A percentile compares a stretch with the other conserved stretches of the same genome.
phyloP scores from a whole-genome alignment of 2,113 vertebrate genomes.

The Atractosteus spatula region DNA sequence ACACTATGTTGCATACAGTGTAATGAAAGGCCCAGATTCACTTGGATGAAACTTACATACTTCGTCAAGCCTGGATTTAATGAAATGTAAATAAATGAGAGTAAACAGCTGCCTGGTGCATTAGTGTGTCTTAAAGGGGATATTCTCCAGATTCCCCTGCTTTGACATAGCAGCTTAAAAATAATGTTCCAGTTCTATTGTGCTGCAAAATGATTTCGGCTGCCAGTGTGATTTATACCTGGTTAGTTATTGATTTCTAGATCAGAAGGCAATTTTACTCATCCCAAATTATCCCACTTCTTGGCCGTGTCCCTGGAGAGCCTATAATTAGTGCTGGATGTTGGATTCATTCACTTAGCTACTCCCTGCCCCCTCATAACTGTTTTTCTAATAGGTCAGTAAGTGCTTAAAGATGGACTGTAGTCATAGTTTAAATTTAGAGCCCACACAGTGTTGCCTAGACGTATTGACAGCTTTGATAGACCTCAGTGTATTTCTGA shows the following conservation, averaged over 20 bases:
- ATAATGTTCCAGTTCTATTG: not conserved
- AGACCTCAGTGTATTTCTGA: no score
- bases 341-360: not conserved
- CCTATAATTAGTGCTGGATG: conserved; percentile 1
- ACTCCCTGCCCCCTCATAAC: not conserved
- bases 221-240: not conserved
- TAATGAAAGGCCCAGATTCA: not conserved
- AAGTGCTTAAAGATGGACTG: conserved; percentile 1
- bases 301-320: not conserved
- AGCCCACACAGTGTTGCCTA: not conserved
- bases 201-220: not conserved
- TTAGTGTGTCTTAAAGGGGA: not conserved
- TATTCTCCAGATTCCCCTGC: not conserved
- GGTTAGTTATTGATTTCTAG: not conserved
- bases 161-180: not conserved
- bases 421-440: not conserved
- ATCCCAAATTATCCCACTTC: not conserved
- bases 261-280: not conserved
- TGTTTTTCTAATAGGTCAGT: not conserved
- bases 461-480: no score
- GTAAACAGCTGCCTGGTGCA: not conserved
- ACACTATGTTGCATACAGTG: not conserved
- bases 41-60: not conserved
- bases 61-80: not conserved
- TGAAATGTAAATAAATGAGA: not conserved